These are phyloP conservation scores for Drosophila paranaensis DNA, from an alignment of 2,888 invertebrate species.

Conservation along the genomic window DNA sequence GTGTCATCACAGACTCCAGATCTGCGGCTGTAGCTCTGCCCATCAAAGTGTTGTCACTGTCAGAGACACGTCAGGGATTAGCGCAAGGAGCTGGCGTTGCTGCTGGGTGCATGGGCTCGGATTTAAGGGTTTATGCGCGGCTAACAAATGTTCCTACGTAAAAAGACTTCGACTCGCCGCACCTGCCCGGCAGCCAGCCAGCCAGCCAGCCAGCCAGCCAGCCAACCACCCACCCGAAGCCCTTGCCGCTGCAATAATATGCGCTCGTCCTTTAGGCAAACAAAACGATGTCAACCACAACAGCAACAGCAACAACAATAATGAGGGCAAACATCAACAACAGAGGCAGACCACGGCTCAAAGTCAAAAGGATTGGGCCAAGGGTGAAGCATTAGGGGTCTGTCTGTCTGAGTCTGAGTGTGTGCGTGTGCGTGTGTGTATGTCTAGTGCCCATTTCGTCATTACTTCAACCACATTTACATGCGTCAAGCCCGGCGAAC, in stretches of 20 bases:
- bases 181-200: conserved; percentile 35
- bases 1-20: conserved; percentile 12
- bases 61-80: conserved; percentile 85
- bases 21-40: conserved; percentile 45
- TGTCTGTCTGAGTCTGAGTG: conserved; percentile 10
- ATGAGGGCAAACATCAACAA: conserved; percentile 81
- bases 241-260: conserved; percentile 20
- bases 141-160: conserved; percentile 67
- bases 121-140: conserved; percentile 80
- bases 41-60: conserved; percentile 85
- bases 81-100: conserved; percentile 57
- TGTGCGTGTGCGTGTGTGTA: conserved; percentile 23
- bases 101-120: conserved; percentile 37
- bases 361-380: conserved; percentile 63
- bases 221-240: not conserved
- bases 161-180: conserved; percentile 29
- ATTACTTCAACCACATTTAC: conserved; percentile 84
- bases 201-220: not conserved
- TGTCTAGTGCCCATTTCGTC: conserved; percentile 82
- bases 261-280: conserved; percentile 69
- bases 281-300: conserved; percentile 81
- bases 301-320: conserved; percentile 70
- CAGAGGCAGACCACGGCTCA: conserved; percentile 64
- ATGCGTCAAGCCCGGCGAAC: conserved; percentile 78
- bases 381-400: conserved; percentile 16